Base-by-base conservation (phyloP, 2,888 invertebrate genomes). In the Orgyia antiqua region DNA sequence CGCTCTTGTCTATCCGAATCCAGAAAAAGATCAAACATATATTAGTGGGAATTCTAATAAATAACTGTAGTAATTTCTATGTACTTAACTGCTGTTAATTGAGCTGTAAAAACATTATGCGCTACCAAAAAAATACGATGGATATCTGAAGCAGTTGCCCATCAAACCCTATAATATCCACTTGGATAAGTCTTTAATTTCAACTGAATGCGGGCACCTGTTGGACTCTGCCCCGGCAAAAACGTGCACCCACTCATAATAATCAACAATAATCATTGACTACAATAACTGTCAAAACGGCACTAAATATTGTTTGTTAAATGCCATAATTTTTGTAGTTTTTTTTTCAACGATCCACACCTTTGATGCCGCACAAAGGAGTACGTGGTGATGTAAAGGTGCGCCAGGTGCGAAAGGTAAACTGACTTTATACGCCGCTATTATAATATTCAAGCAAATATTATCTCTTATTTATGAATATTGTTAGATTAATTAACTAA, bases 281-380 rank as follows among this genome's bases (percentile, higher is more conserved):
- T 72, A 70, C 73, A 72, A 80, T 84, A 84, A 84, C 79, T 82
- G 83, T 84, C 84, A 75, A 78, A 78, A 75, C 68, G 75, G 67
- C 71, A 80, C 78, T 82, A 84, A 86, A 84, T 82, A 82, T 83
- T 82, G 78, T 86, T 79, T 79, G 79, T 82, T 79, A 76, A 79
- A 80, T 78, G 78, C 67, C 68, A 62, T 75, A 71, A 70, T 59
- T 75, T 77, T 80, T 70, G 58, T 71, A 13, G 12, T 24, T 64
- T 64, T 75, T 77, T 80, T 82, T 77, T 58, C 67, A 75, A 68
- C 75, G 79, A 67, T 78, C 75, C 69, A 72, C 83, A 83, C 83
- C 79, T 83, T 82, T 66, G 63, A 59, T 54, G 47, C 38, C 13
- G 49, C 52, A 71, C 69, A 78, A 77, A 74, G 66, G 59, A 56